Evolutionary conservation across 1,140 invertebrate species (phyloP).

Genomic region (Pseudomyrmex dendroicus): DNA sequence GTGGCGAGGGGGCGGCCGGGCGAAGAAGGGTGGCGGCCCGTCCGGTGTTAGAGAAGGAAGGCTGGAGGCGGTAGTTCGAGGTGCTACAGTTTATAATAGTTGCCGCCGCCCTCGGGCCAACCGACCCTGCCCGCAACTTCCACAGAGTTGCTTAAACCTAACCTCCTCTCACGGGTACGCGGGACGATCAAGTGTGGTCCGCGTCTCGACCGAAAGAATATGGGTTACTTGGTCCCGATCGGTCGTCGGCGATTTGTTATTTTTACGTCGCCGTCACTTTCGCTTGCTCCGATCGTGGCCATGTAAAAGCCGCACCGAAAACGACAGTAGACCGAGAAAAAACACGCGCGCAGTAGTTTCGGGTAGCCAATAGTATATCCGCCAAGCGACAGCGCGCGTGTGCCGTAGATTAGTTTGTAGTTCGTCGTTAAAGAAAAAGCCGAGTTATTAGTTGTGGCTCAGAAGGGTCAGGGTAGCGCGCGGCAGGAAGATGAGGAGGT

Average conservation of each 20-base stretch:
- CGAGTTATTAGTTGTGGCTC: slow-evolving; percentile 77
- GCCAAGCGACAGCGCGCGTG: slow-evolving; percentile 57
- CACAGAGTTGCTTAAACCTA: slow-evolving; percentile 85
- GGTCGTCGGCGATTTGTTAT: background rate
- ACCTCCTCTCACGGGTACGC: slow-evolving; percentile 72
- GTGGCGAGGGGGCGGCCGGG: slow-evolving; percentile 62
- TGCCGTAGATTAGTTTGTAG: slow-evolving; percentile 78
- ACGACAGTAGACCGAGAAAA: background rate
- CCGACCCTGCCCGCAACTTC: slow-evolving; percentile 83
- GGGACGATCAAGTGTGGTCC: slow-evolving; percentile 78
- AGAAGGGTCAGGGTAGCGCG: slow-evolving; percentile 63
- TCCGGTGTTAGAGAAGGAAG: slow-evolving; percentile 74
- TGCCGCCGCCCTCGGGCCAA: slow-evolving; percentile 83
- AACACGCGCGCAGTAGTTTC: background rate
- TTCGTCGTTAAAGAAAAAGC: slow-evolving; percentile 77
- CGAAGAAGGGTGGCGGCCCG: slow-evolving; percentile 70
- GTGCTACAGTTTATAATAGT: slow-evolving; percentile 86
- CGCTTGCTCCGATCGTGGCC: background rate
- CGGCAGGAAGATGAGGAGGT: slow-evolving; percentile 71
- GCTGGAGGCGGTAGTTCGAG: slow-evolving; percentile 84
- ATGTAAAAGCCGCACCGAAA: background rate
- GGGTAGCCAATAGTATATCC: slow-evolving; percentile 72
- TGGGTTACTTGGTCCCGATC: slow-evolving; percentile 23
- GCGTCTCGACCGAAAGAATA: slow-evolving; percentile 59
- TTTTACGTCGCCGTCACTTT: slow-evolving; percentile 7